Percentiles rank a stretch among this genome's conserved stretches.
These are phyloP conservation scores for Phrynocephalus vlangalii DNA, from an alignment of 2,797 vertebrate genomes.

Conservation along the genomic window DNA sequence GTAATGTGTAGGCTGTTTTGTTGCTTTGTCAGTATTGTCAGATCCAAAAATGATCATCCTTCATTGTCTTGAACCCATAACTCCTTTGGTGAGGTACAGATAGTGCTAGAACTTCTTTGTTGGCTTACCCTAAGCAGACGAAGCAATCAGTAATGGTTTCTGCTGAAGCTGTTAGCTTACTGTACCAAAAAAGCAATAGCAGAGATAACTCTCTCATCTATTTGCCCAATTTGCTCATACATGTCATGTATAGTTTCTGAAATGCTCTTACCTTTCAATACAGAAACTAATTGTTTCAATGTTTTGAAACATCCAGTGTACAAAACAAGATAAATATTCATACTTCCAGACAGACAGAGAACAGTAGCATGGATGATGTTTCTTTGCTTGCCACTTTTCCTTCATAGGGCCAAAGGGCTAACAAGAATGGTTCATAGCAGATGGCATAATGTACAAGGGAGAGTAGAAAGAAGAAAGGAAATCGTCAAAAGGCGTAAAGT, in stretches of 20 bases:
- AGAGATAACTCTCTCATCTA: not conserved
- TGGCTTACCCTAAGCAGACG: not conserved
- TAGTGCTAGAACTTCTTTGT: not conserved
- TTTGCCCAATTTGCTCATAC: not conserved
- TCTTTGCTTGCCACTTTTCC: no score
- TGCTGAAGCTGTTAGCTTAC: not conserved
- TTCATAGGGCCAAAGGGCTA: no score
- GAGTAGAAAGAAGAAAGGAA: no score
- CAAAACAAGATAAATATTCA: not conserved
- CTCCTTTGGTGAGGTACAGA: not conserved
- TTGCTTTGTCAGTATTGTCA: no score
- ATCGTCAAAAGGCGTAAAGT: no score
- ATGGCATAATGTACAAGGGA: not conserved
- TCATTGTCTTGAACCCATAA: not conserved
- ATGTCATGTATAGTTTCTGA: slow-evolving; percentile 1
- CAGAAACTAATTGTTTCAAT: not conserved
- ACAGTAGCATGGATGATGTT: no score
- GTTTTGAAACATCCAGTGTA: no score
- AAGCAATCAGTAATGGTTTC: not conserved
- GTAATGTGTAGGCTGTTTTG: no score
- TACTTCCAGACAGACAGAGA: no score
- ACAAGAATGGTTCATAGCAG: no score
- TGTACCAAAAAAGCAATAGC: not conserved
- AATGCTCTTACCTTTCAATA: not conserved
- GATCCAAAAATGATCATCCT: no score